Conservation (phyloP, 2,888 invertebrate species). For the Nebria salina region DNA sequence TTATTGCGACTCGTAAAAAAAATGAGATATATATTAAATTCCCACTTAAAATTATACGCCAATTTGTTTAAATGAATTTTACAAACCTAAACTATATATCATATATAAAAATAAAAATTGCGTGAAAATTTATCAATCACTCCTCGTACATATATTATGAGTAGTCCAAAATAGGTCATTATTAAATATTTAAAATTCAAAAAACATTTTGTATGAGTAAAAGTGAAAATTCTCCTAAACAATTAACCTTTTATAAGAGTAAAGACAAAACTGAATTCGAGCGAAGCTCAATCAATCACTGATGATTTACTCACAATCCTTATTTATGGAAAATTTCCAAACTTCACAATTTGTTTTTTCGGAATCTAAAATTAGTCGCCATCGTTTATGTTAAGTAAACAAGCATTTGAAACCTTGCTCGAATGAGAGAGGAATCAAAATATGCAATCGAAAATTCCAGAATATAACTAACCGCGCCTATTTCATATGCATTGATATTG, state of each 20-base stretch:
- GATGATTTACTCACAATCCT: neutral
- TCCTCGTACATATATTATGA: no score
- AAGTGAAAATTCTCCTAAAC: neutral
- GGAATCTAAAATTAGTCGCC: conserved; percentile 14
- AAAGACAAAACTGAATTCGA: neutral
- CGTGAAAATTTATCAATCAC: no score
- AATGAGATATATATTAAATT: no score
- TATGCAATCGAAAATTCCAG: conserved; percentile 34
- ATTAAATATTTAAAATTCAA: neutral
- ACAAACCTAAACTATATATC: no score
- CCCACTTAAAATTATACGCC: no score
- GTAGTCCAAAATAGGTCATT: no score
- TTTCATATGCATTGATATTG: conserved; percentile 25
- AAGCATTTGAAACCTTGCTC: neutral
- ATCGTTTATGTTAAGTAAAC: conserved; percentile 5
- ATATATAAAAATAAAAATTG: no score
- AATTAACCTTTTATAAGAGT: neutral
- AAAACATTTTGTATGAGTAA: neutral
- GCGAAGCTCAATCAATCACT: neutral
- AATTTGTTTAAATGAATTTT: no score
- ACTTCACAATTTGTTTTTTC: conserved; percentile 6
- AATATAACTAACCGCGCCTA: conserved; percentile 14
- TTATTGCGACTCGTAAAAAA: no score
- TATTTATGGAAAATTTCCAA: neutral
- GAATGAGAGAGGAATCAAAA: neutral